Evolutionary conservation across 2,888 invertebrate genomes (phyloP), one percentile per base, ranked within the genome.

Genomic region (Nephrotoma flavescens): DNA sequence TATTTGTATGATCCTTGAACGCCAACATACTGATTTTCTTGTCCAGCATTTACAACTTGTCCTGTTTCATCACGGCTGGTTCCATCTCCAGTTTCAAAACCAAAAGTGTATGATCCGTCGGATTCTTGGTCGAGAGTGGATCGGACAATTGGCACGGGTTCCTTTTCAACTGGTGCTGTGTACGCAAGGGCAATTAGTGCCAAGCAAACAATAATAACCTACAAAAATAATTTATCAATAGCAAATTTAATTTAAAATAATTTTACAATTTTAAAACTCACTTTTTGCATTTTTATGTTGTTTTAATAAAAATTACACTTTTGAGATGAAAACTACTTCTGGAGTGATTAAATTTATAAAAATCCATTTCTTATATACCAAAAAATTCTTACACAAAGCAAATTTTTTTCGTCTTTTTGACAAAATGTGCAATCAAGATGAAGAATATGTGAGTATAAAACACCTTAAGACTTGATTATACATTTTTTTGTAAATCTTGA

Each of bases 1-100:
- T 90, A 91, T 31, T 90, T 90, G 88, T 91, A 91, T 47, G 90
- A 90, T 86, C 91, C 91, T 5, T 87, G 89, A 41, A 91, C 89
- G 87, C 89, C 90, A 41, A 91, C 88, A 44, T 88, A 88, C 4
- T 89, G 89, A 12, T 90, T 87, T 3, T 90, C 89, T 0, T 88
- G 88, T 87, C 91, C 91, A 1, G 89, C 86, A 87, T 91, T 90
- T 31, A 88, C 87, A 0, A 91, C 88, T n/a, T 89, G 89, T 9
- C 90, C 91, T 3, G 88, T 89, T 88, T 91, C 91, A 85, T 90
- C 89, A 0, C 91, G 90, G 52, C 88, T 89, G 4, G 88, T 89
- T 86, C 91, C 91, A 88, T 91, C 91, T 83, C 89, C 90, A 15
- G 89, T 89, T 47, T 91, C 90, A 86, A 89, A 91, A 85, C 83